Conservation (phyloP, 2,888 invertebrate species). For the Monochamus alternatus region DNA sequence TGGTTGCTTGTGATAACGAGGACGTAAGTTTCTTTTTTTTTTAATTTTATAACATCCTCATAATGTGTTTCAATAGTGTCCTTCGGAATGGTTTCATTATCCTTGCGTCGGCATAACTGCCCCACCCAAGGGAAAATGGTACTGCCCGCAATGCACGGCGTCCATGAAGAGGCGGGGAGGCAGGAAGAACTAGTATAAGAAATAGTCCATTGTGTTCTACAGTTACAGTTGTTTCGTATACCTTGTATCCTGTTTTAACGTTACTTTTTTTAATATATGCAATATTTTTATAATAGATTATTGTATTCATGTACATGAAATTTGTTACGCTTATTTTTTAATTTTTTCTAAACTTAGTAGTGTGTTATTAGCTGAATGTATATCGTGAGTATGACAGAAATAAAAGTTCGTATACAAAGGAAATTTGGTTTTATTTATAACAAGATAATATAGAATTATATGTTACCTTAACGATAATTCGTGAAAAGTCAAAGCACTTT, state of each 20-base stretch:
- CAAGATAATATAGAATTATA: too few relatives aligned
- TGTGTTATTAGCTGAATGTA: slow-evolving; percentile 3
- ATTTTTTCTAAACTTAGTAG: slow-evolving; percentile 10
- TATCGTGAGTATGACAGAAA: slow-evolving; percentile 4
- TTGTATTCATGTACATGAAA: slow-evolving; percentile 2
- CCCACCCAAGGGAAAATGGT: slow-evolving; percentile 99
- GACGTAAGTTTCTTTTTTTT: slow-evolving; percentile 79
- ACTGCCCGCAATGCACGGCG: slow-evolving; percentile 94
- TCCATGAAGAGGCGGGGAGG: slow-evolving; percentile 89
- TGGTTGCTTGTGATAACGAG: slow-evolving; percentile 99
- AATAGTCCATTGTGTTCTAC: background rate
- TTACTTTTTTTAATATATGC: slow-evolving; percentile 14
- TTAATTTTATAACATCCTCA: background rate
- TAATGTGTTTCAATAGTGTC: slow-evolving; percentile 80
- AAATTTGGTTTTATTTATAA: slow-evolving; percentile 3
- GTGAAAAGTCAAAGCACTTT: too few relatives aligned
- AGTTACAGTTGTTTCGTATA: background rate
- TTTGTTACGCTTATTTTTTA: slow-evolving; percentile 27
- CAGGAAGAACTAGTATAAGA: slow-evolving; percentile 78
- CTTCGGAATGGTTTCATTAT: slow-evolving; percentile 99
- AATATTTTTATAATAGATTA: slow-evolving; percentile 17
- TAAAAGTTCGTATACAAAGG: slow-evolving; percentile 3
- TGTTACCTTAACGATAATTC: too few relatives aligned
- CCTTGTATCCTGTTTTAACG: background rate
- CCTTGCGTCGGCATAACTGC: slow-evolving; percentile 97